Conservation (phyloP, 2,113 vertebrate genomes). For the Cottus gobio region DNA sequence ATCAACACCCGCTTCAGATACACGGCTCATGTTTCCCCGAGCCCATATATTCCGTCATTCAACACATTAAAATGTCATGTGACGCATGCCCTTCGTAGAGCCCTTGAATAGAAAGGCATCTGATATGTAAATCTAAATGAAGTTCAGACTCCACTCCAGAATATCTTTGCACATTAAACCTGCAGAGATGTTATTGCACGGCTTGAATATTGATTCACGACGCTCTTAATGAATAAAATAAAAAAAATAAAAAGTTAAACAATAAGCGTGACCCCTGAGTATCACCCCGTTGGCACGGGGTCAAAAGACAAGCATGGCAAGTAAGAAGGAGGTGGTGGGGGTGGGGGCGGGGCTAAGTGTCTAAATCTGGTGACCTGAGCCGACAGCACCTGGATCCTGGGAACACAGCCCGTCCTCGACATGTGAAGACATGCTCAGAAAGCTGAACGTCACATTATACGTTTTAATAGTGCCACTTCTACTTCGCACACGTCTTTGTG, state of each 20-base stretch:
- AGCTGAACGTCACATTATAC: neutral
- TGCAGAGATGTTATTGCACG: neutral
- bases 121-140: slow-evolving; percentile 7
- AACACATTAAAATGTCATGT: slow-evolving; percentile 3
- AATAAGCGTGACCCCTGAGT: slow-evolving; percentile 9
- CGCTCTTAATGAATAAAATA: neutral
- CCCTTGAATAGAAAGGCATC: slow-evolving; percentile 22
- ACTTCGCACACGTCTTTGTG: neutral
- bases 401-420: slow-evolving; percentile 28
- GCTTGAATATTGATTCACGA: slow-evolving; percentile 3
- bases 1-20: slow-evolving; percentile 47
- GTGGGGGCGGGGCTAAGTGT: slow-evolving; percentile 15
- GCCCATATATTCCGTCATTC: slow-evolving; percentile 30
- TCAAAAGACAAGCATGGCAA: slow-evolving; percentile 23
- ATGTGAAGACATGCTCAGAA: neutral
- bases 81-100: slow-evolving; percentile 19
- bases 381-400: slow-evolving; percentile 26
- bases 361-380: slow-evolving; percentile 44
- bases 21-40: slow-evolving; percentile 15
- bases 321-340: slow-evolving; percentile 50
- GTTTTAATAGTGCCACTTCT: neutral
- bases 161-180: neutral
- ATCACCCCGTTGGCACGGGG: neutral
- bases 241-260: slow-evolving; percentile 16
- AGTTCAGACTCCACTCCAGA: neutral